phyloP scores from a whole-genome alignment of 2,113 vertebrate species.

The Cygnus atratus region DNA sequence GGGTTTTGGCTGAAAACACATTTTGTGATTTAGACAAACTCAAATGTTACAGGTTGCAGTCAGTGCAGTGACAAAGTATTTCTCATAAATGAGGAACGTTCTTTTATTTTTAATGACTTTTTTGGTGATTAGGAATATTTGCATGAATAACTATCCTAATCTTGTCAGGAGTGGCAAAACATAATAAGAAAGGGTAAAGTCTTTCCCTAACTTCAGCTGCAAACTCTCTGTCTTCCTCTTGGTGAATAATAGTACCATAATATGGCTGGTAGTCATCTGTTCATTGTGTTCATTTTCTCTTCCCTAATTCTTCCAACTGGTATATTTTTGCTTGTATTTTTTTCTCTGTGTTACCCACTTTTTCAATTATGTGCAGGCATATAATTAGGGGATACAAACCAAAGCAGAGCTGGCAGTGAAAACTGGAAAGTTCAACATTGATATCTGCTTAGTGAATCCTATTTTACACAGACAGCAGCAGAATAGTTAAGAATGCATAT shows the following conservation, averaged over 20 bases:
- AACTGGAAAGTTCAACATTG: background rate
- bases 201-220: background rate
- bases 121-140: background rate
- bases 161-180: background rate
- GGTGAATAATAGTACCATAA: background rate
- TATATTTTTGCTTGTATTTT: fast-evolving
- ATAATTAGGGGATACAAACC: background rate
- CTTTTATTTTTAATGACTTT: background rate
- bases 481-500: background rate
- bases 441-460: background rate
- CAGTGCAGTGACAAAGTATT: background rate
- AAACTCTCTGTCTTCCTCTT: background rate
- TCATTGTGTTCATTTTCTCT: background rate
- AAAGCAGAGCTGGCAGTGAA: background rate
- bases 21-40: background rate
- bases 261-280: background rate
- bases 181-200: background rate
- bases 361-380: background rate
- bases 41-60: background rate
- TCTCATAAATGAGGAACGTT: background rate
- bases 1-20: background rate
- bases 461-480: fast-evolving
- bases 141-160: background rate
- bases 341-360: background rate
- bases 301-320: background rate